These are phyloP conservation scores for Venustaconcha ellipsiformis DNA, from an alignment of 1,140 invertebrate species.

Conservation along the genomic window DNA sequence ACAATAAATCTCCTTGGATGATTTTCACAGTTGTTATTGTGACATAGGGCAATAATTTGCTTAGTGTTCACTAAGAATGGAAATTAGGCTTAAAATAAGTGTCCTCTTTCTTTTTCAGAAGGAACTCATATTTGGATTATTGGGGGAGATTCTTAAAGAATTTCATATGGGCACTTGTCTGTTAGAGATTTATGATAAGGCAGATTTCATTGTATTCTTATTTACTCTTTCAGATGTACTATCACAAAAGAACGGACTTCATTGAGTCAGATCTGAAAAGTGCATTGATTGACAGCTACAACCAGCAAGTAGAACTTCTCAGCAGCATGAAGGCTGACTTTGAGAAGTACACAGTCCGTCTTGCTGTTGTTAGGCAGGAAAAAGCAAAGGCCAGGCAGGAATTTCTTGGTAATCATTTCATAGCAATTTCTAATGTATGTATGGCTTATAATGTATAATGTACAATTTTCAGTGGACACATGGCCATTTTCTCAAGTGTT, in stretches of 20 bases:
- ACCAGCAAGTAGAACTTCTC: slow-evolving; percentile 49
- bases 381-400: slow-evolving; percentile 67
- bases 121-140: too few species aligned
- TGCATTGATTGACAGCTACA: slow-evolving; percentile 72
- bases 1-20: too few species aligned
- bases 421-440: neutral
- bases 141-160: too few species aligned
- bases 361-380: slow-evolving; percentile 75
- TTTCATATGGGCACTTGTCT: too few species aligned
- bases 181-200: too few species aligned
- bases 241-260: slow-evolving; percentile 72
- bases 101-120: too few species aligned
- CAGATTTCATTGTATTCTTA: neutral
- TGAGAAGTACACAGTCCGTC: slow-evolving; percentile 74
- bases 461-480: neutral
- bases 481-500: neutral
- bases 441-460: neutral
- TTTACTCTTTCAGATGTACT: slow-evolving; percentile 66
- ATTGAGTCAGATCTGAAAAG: slow-evolving; percentile 76
- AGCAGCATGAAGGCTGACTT: slow-evolving; percentile 70
- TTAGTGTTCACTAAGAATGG: too few species aligned
- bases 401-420: slow-evolving; percentile 40
- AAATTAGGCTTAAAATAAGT: too few species aligned
- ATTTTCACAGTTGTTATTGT: too few species aligned
- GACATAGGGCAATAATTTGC: too few species aligned